Conservation (phyloP, 2,113 vertebrate genomes). For the Cnemophilus loriae region DNA sequence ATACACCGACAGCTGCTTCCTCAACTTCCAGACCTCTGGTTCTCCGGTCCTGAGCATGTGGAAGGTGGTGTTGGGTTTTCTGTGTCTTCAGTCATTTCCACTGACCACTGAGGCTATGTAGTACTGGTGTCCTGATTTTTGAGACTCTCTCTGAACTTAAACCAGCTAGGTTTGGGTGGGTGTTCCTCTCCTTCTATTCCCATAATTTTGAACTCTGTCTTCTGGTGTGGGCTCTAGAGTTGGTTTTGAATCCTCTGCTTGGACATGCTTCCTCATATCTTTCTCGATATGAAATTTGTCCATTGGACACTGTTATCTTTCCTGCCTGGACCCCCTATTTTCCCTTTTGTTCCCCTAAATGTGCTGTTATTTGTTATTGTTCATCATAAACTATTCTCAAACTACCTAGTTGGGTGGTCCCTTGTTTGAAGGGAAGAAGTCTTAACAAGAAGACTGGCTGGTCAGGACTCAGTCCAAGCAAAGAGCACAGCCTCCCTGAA, state of each 20-base stretch:
- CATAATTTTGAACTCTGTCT: background rate
- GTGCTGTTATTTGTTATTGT: background rate
- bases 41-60: background rate
- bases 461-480: background rate
- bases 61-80: background rate
- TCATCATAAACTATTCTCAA: background rate
- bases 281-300: background rate
- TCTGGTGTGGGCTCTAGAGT: background rate
- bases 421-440: background rate
- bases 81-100: background rate
- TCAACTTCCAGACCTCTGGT: background rate
- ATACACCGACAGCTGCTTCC: background rate
- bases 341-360: background rate
- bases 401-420: background rate
- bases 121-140: background rate
- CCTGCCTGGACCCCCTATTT: background rate
- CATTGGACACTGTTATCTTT: background rate
- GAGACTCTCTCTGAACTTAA: background rate
- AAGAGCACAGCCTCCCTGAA: background rate
- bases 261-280: background rate
- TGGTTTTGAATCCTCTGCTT: background rate
- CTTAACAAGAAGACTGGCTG: background rate
- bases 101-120: background rate
- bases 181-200: background rate
- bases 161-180: background rate